A percentile compares a stretch with the other conserved stretches of the same genome.
Conservation (phyloP, 2,888 invertebrate genomes). For the Leptinotarsa juncta region DNA sequence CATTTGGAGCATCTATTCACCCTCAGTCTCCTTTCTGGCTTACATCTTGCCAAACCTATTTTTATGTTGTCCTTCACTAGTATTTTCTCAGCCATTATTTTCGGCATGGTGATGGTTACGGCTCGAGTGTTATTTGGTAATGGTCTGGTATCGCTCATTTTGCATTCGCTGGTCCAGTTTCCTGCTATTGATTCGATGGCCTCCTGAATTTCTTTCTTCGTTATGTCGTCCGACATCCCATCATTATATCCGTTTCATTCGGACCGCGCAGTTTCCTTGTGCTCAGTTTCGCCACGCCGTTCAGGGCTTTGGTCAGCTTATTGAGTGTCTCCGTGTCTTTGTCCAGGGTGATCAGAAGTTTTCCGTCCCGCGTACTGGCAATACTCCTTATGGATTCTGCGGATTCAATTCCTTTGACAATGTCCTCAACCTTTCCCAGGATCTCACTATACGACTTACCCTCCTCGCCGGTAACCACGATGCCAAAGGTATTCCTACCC, state of each 20-base stretch:
- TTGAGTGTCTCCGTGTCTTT: background rate
- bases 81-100: background rate
- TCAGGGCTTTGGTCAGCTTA: background rate
- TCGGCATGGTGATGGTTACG: background rate
- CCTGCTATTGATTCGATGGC: background rate
- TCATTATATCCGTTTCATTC: background rate
- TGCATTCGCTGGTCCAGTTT: background rate
- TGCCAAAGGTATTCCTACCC: background rate
- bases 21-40: background rate
- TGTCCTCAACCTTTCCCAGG: background rate
- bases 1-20: constrained; percentile 7
- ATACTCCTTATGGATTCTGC: background rate
- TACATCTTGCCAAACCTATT: constrained; percentile 23
- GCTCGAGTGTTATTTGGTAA: background rate
- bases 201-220: background rate
- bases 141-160: background rate
- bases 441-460: background rate
- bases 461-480: background rate
- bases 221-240: background rate
- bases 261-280: background rate
- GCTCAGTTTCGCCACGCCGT: background rate
- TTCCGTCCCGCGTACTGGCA: background rate
- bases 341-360: background rate
- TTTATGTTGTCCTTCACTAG: background rate
- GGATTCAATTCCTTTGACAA: background rate